Evolutionary conservation across 2,113 vertebrate species (phyloP), one percentile per base, ranked within the genome.

Genomic region (Indicator maculatus): DNA sequence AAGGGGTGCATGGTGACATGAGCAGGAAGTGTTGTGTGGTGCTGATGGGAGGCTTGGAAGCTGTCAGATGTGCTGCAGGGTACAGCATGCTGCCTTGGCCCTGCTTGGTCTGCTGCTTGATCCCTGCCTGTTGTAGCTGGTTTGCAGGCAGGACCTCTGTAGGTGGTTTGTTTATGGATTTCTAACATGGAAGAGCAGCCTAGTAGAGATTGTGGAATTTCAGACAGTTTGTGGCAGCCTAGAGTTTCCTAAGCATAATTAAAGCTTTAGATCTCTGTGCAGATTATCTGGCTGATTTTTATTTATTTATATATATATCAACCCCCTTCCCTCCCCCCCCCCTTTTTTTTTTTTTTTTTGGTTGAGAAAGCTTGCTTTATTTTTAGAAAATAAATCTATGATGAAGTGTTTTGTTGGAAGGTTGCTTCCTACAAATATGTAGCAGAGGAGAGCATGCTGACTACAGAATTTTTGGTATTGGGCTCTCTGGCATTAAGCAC

Each of bases 1-100:
- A n/a, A 69, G 67, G 20, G 14, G 3, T 45, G 24, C 0, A 1
- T 6, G 39, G 53, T 16, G 16, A 61, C 61, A 59, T 5, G 8
- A 16, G 45, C 44, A 56, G 67, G 58, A 41, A 39, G n/a, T 0
- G 0, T 67, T 56, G 21, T 7, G 2, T 52, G 4, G 5, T n/a
- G 39, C 23, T 8, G 3, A 0, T 13, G 39, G 14, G 74, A 79
- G 33, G 8, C 56, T n/a, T 30, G 38, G 50, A 55, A 55, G 45
- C 18, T 28, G 39, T 81, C 8, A 1, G 16, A 4, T 27, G 12
- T 0, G 0, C 64, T 52, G 52, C 78, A 59, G 31, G n/a, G 74
- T 27, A 14, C 41, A 65, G 50, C 8, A 5, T 75, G n/a, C 41
- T 47, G 24, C 30, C 30, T 36, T 30, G 5, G 23, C 73, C n/a